These are phyloP conservation scores for Blastomussa wellsi DNA, from an alignment of 92 coral and sea anemone genomes.

Conservation along the genomic window DNA sequence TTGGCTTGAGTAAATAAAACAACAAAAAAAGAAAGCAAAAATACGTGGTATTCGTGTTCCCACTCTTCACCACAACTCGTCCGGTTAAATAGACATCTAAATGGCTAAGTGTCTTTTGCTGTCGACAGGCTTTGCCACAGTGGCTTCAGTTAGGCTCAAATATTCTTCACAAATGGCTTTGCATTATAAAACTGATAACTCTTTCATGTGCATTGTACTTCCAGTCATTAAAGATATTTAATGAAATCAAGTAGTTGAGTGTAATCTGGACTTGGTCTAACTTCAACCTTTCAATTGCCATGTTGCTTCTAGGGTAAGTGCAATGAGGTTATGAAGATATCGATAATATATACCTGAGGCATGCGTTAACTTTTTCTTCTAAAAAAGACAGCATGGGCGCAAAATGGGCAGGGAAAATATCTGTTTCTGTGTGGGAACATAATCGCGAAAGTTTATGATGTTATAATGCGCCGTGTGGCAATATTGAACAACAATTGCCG, in stretches of 20 bases:
- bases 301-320: no score
- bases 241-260: no score
- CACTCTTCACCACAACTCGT: background rate
- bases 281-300: no score
- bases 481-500: background rate
- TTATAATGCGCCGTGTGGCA: background rate
- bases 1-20: background rate
- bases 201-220: no score
- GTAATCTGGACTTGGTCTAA: no score
- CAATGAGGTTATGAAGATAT: no score
- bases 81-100: background rate
- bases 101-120: no score
- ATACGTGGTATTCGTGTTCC: background rate
- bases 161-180: no score
- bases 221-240: no score
- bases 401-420: background rate
- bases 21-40: background rate
- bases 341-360: background rate
- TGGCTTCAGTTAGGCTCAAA: no score
- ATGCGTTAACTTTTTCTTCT: background rate
- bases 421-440: background rate
- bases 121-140: no score
- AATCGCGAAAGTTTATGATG: background rate
- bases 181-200: no score
- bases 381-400: background rate